Conservation (phyloP, 2,888 invertebrate species). For the Heliconius ethilla region DNA sequence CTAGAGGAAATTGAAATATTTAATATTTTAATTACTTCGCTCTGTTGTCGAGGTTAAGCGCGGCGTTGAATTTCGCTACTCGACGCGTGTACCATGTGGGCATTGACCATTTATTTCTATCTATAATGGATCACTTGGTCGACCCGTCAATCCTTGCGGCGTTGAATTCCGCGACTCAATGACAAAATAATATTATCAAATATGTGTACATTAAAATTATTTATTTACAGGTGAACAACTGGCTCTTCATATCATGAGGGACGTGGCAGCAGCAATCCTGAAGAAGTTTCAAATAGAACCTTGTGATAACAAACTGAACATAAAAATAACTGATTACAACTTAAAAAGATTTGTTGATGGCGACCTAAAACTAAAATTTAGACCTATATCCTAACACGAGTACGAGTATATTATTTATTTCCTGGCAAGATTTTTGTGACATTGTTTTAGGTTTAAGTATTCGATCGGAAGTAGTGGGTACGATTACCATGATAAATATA, state of each 20-base stretch:
- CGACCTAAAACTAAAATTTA: slow-evolving; percentile 68
- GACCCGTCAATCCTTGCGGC: no score
- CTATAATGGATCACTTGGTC: no score
- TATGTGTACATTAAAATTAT: not conserved
- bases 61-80: no score
- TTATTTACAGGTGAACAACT: slow-evolving; percentile 66
- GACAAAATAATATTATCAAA: no score
- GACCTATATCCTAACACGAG: slow-evolving; percentile 37
- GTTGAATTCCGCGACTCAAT: no score
- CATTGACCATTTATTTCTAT: no score
- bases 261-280: slow-evolving; percentile 57
- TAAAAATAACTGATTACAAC: slow-evolving; percentile 62
- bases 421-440: not conserved
- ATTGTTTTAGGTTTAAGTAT: not conserved
- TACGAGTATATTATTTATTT: not conserved
- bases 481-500: slow-evolving; percentile 1
- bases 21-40: no score
- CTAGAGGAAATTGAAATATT: no score
- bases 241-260: slow-evolving; percentile 60
- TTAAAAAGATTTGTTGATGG: slow-evolving; percentile 62
- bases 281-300: slow-evolving; percentile 59
- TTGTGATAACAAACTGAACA: slow-evolving; percentile 50
- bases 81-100: no score
- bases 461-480: not conserved
- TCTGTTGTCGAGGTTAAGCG: no score